Evolutionary conservation across 1,140 invertebrate genomes (phyloP).

Genomic region (Halesus radiatus): DNA sequence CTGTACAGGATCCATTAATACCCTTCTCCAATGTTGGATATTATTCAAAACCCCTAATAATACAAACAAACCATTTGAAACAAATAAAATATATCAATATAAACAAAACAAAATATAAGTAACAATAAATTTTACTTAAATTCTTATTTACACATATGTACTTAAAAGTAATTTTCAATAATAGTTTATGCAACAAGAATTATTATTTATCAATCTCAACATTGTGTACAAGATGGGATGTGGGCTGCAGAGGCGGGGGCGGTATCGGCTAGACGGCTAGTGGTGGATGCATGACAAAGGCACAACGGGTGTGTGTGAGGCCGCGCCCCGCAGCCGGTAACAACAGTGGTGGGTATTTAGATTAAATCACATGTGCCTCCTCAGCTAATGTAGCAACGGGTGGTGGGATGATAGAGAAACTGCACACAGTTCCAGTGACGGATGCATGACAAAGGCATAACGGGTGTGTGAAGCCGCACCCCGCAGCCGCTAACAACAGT

Average conservation of each 20-base stretch:
- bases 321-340: background rate
- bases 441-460: background rate
- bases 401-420: background rate
- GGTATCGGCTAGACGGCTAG: background rate
- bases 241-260: background rate
- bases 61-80: slow-evolving; percentile 46
- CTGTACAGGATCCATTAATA: background rate
- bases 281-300: background rate
- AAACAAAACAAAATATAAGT: slow-evolving; percentile 48
- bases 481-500: background rate
- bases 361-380: slow-evolving; percentile 34
- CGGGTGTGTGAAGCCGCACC: background rate
- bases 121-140: slow-evolving; percentile 48
- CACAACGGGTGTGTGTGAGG: background rate
- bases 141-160: slow-evolving; percentile 48
- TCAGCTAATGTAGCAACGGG: slow-evolving; percentile 31
- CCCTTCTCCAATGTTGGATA: slow-evolving; percentile 9
- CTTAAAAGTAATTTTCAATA: slow-evolving; percentile 45
- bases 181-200: slow-evolving; percentile 67
- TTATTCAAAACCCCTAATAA: slow-evolving; percentile 38
- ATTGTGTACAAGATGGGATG: slow-evolving; percentile 63
- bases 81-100: slow-evolving; percentile 51
- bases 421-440: no score
- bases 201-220: slow-evolving; percentile 71
- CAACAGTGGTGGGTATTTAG: slow-evolving; percentile 1